Percentiles rank a stretch among this genome's conserved stretches.
These are phyloP conservation scores for Drosophila tanythrix DNA, from an alignment of 2,888 invertebrate species.

Conservation along the genomic window DNA sequence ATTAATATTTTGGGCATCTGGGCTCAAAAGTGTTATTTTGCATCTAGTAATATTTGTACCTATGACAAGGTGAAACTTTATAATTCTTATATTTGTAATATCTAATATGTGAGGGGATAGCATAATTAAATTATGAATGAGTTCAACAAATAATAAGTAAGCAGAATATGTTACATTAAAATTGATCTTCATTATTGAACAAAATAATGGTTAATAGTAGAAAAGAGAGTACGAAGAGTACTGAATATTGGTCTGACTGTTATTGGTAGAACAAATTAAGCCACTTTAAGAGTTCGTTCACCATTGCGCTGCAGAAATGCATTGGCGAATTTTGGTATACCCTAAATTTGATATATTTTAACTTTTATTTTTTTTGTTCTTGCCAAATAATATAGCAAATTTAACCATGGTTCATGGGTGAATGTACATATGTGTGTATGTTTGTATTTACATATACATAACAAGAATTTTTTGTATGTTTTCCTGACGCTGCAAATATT, in stretches of 20 bases:
- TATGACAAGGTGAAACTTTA: background rate
- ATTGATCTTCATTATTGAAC: background rate
- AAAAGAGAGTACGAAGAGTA: background rate
- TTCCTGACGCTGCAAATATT: slow-evolving; percentile 67
- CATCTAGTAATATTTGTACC: background rate
- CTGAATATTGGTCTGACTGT: background rate
- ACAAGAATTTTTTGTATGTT: slow-evolving; percentile 55
- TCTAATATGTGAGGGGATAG: background rate
- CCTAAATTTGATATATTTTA: background rate
- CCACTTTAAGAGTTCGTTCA: background rate
- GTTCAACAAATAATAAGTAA: background rate
- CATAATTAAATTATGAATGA: background rate
- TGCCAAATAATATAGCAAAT: background rate
- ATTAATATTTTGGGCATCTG: background rate
- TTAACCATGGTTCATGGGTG: slow-evolving; percentile 30
- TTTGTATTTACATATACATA: slow-evolving; percentile 40
- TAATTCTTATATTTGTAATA: background rate
- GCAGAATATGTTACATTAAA: background rate
- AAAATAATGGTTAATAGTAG: background rate
- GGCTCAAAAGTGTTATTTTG: background rate
- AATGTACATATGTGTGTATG: slow-evolving; percentile 16
- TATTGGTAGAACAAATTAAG: background rate
- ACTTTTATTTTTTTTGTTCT: background rate
- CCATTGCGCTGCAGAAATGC: background rate
- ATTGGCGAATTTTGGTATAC: background rate